Evolutionary conservation across 2,888 invertebrate genomes (phyloP), one percentile per base, ranked within the genome.

Genomic region (Stratiomys singularior): DNA sequence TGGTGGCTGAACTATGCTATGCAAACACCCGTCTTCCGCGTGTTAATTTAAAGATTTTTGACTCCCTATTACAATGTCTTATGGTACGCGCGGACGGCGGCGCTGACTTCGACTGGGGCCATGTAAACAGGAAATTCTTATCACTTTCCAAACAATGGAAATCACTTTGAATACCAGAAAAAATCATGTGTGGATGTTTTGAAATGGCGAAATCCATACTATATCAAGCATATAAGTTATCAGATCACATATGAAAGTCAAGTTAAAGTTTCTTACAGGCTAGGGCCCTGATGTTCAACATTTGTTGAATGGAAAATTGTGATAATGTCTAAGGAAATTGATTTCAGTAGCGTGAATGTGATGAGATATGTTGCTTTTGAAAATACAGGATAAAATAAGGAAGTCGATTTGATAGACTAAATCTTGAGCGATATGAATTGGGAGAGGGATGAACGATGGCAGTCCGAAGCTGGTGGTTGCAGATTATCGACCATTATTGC

Each of bases 41-140:
- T 64, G 64, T 64, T 64, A 64, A 64, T 60, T n/a, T 13, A 18
- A 25, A 60, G 25, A 25, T 64, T 64, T 64, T 64, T 64, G 64
- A 64, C 64, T 64, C 64, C 64, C 64, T 64, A 52, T 52, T 64
- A 64, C 64, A 64, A 30, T 46, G 46, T 69, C 18, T 30, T 5
- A n/a, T 69, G 47, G 46, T 47, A 9, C 37, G 37, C 3, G 37
- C 37, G 37, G 5, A 9, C 27, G 69, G 21, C 44, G 15, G 44
- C 18, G 37, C 44, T 66, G 66, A 44, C 63, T 63, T 37, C 47
- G 69, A n/a, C 37, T 37, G n/a, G 58, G 23, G 74, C 37, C 74
- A 58, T 74, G 60, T 74, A 74, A 74, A 74, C 74, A 74, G 74
- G 74, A 74, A 74, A 60, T 27, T 74, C 74, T 74, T 74, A 74